Base-by-base conservation (phyloP, 2,113 vertebrate genomes). In the Dolichallabes microphthalmus region DNA sequence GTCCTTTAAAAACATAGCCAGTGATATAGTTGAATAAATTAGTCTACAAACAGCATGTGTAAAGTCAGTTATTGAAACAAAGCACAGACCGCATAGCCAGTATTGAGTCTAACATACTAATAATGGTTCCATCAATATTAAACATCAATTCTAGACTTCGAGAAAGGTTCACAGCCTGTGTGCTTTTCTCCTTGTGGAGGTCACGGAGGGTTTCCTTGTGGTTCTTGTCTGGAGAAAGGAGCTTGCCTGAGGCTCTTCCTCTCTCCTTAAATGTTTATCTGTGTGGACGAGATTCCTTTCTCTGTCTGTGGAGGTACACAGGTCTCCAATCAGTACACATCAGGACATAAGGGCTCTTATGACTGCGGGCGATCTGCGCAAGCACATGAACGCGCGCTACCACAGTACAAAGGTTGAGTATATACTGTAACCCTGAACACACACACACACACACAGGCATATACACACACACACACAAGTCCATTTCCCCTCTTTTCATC, bases 231-330 rank as follows among this genome's bases (percentile, higher is more conserved):
- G 86, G 86, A 88, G 89, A 91, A 92, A 86, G 84, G 89, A 88
- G 58, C 88, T 92, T 84, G 94, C 93, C 94, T 86, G 91, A 71
- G 94, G 94, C 94, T 91, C 89, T 90, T 89, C 91, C 93, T 92
- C 89, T 86, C 87, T 74, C 80, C 86, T 90, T 91, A 93, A 95
- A 94, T 92, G 93, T 94, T 95, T 93, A 95, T 95, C 92, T 90
- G 89, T 93, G 92, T 93, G 91, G 94, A 93, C 92, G 92, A 92
- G 89, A 92, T 93, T 94, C 94, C 94, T 92, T 89, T 91, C 91
- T 91, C 89, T 92, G 94, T 94, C 94, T 92, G 91, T 90, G 87
- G 89, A 91, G 91, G 92, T 91, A 91, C 90, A 82, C 82, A 89
- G 88, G 84, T 79, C 89, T 86, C 90, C 91, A 87, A 91, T 88